Conservation (phyloP, 2,113 vertebrate species). For the Melanerpes aurifrons region DNA sequence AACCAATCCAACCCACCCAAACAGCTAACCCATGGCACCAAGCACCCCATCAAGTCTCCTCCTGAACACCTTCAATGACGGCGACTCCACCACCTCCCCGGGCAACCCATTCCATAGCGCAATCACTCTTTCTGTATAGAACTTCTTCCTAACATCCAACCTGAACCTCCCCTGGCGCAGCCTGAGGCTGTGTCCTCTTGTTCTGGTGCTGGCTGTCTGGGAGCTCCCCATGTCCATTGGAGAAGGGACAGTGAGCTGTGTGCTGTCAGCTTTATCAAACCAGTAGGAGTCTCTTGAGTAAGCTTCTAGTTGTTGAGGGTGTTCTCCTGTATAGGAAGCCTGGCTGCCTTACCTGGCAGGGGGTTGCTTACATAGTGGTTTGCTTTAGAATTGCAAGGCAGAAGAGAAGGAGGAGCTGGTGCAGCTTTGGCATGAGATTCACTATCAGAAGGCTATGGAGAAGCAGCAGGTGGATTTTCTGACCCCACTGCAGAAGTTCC, state of each 20-base stretch:
- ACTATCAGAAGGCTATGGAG: conserved; percentile 56
- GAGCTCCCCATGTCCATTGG: not conserved
- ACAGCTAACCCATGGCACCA: no score
- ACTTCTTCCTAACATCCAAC: no score
- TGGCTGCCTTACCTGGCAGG: not conserved
- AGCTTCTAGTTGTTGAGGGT: not conserved
- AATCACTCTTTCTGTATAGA: no score
- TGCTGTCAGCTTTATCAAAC: not conserved
- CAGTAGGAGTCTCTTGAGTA: not conserved
- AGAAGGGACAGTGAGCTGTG: not conserved
- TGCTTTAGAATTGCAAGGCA: conserved; percentile 50
- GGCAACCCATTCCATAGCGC: no score
- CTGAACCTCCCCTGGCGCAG: no score
- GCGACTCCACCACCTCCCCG: no score
- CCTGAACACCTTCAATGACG: no score
- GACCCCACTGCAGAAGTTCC: conserved; percentile 72
- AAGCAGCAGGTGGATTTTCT: not conserved
- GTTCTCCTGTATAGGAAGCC: not conserved
- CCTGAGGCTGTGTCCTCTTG: no score
- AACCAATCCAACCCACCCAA: no score
- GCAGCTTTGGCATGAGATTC: conserved; percentile 75
- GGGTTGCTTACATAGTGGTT: not conserved
- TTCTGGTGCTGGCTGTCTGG: no score
- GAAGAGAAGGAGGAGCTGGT: conserved; percentile 68
- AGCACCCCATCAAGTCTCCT: no score